Evolutionary conservation across 1,140 invertebrate species (phyloP).

Genomic region (Drosophila subpulchrella): DNA sequence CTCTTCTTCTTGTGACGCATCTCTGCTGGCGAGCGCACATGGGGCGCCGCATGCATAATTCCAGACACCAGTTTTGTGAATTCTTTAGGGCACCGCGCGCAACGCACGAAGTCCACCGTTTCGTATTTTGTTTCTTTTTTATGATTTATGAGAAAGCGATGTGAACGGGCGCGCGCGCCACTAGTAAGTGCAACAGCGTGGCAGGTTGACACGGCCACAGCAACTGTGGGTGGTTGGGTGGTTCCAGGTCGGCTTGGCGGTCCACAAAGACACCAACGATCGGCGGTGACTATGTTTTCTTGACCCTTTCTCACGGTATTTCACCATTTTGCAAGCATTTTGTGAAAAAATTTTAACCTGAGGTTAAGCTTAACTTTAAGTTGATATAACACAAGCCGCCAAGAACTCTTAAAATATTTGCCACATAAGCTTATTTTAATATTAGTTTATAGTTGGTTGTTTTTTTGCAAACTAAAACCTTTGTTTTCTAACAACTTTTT

Average conservation of each 20-base stretch:
- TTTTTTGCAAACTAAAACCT: too few relatives aligned
- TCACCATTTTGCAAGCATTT: not conserved
- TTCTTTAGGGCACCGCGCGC: constrained; percentile 53
- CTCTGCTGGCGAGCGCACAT: constrained; percentile 79
- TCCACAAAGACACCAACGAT: constrained; percentile 3
- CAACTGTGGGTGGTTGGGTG: constrained; percentile 3
- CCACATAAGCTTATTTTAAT: too few relatives aligned
- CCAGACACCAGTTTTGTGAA: constrained; percentile 71
- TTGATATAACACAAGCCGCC: too few relatives aligned
- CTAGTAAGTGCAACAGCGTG: constrained; percentile 51
- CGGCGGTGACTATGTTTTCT: not conserved
- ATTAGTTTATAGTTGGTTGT: too few relatives aligned
- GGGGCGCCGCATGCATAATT: constrained; percentile 76
- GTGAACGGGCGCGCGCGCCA: constrained; percentile 68
- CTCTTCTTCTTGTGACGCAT: constrained; percentile 83
- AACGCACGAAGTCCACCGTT: constrained; percentile 30
- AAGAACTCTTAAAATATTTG: too few relatives aligned
- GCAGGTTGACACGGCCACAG: constrained; percentile 16
- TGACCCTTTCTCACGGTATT: not conserved
- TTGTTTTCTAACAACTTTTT: too few relatives aligned
- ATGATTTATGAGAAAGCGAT: constrained; percentile 27
- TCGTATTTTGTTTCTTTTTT: not conserved
- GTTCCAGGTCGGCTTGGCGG: not conserved
- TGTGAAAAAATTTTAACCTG: not conserved
- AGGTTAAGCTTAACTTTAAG: not conserved